Base-by-base conservation (phyloP, 2,888 invertebrate species). In the Bruchidius siliquastri region DNA sequence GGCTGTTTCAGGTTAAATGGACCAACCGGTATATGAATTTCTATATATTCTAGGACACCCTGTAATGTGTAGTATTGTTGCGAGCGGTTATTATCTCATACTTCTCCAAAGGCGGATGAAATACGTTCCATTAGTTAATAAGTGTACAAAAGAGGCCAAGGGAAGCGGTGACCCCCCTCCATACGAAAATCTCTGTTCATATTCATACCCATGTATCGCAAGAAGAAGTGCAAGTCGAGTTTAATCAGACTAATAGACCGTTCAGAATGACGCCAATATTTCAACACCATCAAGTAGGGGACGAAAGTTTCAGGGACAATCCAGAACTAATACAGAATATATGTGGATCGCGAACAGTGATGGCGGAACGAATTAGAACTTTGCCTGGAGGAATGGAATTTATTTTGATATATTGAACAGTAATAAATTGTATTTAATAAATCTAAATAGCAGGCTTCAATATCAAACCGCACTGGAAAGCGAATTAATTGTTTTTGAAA, bases 171-270 rank as follows among this genome's bases (percentile, higher is more conserved):
- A 71, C 26, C 49, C 70, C n/a, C 72, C 73, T 74, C 75, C 73
- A 71, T 73, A 72, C 74, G 74, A 76, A 80, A 82, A 81, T 80
- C 82, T 81, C 79, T 80, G 79, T 79, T 79, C 82, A 82, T 82
- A 82, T 84, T 83, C 83, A 79, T 77, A 78, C 81, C 80, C 81
- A 81, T 82, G 77, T 71, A 77, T 74, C 72, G 71, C 6, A 49
- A 49, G 49, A 49, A 49, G 49, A 49, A 49, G 49, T 49, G 49
- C 49, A 49, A 79, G 77, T 77, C 21, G 26, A 69, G 79, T 85
- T 85, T 85, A 85, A 85, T 85, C 85, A 85, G 84, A 83, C 84
- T 85, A 85, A 85, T 85, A 85, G 85, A 84, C 80, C 80, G 78
- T 80, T 81, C 81, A 78, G 78, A 79, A 80, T 82, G 80, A 81